Evolutionary conservation across 2,113 vertebrate species (phyloP).

Genomic region (Heloderma charlesbogerti): DNA sequence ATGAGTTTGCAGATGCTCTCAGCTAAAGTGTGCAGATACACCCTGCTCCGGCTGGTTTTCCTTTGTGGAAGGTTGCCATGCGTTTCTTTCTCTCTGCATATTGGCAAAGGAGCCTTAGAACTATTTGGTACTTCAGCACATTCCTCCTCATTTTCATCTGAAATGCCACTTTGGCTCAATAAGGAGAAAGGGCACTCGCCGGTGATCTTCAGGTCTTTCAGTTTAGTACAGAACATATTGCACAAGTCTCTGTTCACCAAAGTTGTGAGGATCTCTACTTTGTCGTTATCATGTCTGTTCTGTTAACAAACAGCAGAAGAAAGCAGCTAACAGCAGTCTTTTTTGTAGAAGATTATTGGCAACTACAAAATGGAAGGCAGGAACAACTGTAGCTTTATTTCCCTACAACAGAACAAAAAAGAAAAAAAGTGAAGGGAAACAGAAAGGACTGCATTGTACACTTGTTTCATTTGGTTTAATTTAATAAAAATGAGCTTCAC

Average conservation of each 20-base stretch:
- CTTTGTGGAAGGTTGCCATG: constrained; percentile 80
- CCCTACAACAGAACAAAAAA: constrained; percentile 56
- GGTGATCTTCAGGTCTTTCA: constrained; percentile 94
- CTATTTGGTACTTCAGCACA: constrained; percentile 62
- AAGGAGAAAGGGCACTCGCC: constrained; percentile 96
- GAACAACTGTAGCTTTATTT: constrained; percentile 20
- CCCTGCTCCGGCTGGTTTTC: constrained; percentile 87
- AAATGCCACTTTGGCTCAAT: constrained; percentile 77
- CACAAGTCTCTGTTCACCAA: background rate
- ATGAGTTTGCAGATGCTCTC: constrained; percentile 95
- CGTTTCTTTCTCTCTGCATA: constrained; percentile 81
- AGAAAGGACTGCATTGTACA: constrained; percentile 16
- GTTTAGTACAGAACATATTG: constrained; percentile 96
- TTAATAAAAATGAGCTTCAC: constrained; percentile 11
- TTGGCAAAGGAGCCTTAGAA: constrained; percentile 74
- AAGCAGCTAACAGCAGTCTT: constrained; percentile 23
- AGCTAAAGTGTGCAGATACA: constrained; percentile 94
- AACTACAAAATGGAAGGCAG: constrained; percentile 37
- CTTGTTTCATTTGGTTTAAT: background rate
- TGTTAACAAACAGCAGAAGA: constrained; percentile 55
- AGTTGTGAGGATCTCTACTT: constrained; percentile 43
- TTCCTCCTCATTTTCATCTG: constrained; percentile 82
- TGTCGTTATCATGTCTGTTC: constrained; percentile 42
- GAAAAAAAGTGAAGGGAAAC: background rate
- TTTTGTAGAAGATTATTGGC: constrained; percentile 39